Percentiles rank a stretch among this genome's conserved stretches.
Evolutionary conservation across 2,113 vertebrate species (phyloP).

Genomic region (Tetrao urogallus): DNA sequence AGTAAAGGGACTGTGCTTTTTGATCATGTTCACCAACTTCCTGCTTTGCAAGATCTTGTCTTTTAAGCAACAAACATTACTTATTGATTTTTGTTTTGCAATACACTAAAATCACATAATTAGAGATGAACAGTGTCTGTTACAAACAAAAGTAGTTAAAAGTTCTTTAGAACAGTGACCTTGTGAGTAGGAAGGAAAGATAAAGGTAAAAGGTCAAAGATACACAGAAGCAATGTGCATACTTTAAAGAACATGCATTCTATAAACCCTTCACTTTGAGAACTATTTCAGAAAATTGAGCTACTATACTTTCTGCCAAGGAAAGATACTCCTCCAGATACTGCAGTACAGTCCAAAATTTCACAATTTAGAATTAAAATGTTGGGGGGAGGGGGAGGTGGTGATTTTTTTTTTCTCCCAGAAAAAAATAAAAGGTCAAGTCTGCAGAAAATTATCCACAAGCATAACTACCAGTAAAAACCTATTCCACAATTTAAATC

Average conservation of each 20-base stretch:
- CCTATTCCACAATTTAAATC: neutral
- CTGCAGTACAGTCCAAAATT: neutral
- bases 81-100: slow-evolving; percentile 59
- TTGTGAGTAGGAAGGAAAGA: slow-evolving; percentile 9
- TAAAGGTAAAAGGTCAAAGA: slow-evolving; percentile 63
- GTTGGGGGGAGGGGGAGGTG: fast-evolving
- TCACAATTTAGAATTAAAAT: neutral
- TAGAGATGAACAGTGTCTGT: slow-evolving; percentile 2
- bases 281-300: neutral
- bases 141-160: slow-evolving; percentile 53
- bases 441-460: neutral
- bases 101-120: neutral
- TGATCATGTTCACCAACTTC: neutral
- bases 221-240: neutral
- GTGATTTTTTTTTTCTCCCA: neutral
- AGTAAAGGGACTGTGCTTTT: neutral
- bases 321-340: neutral
- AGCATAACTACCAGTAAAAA: neutral
- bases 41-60: neutral
- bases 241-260: neutral
- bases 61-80: neutral
- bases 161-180: slow-evolving; percentile 49
- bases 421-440: neutral
- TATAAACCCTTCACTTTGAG: neutral
- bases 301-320: neutral